Percentiles rank a stretch among this genome's conserved stretches.
phyloP scores from a whole-genome alignment of 1,140 invertebrate genomes.

The Zaprionus taronus region DNA sequence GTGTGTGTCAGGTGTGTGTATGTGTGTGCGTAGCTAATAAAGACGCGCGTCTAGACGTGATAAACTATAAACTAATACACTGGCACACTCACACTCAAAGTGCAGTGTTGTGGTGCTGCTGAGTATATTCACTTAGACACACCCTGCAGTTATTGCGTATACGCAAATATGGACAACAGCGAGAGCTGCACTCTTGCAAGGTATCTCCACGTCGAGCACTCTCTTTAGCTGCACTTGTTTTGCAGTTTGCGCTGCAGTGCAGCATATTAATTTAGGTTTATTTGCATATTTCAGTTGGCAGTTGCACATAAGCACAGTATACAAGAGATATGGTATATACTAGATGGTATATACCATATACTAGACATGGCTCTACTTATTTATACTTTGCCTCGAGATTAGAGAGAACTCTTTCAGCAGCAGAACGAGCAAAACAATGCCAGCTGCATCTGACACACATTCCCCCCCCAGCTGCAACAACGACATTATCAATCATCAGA shows the following conservation, averaged over 20 bases:
- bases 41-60: conserved; percentile 71
- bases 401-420: conserved; percentile 1
- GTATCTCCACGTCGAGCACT: neutral
- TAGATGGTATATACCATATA: conserved; percentile 1
- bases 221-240: neutral
- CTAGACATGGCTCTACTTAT: neutral
- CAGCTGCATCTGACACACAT: conserved; percentile 5
- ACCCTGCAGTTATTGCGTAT: neutral
- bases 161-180: too few relatives aligned
- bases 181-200: neutral
- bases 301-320: neutral
- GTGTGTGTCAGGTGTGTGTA: conserved; percentile 13
- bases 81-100: neutral
- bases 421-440: neutral
- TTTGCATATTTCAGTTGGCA: conserved; percentile 14
- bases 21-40: conserved; percentile 58
- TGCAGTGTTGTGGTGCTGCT: neutral
- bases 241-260: conserved; percentile 12
- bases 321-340: conserved; percentile 1
- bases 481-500: neutral
- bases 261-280: conserved; percentile 43
- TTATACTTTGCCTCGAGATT: neutral
- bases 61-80: conserved; percentile 60
- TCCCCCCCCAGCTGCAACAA: neutral
- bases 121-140: conserved; percentile 2